Conservation (phyloP, 2,113 vertebrate genomes). For the Leptobrachium leishanense region DNA sequence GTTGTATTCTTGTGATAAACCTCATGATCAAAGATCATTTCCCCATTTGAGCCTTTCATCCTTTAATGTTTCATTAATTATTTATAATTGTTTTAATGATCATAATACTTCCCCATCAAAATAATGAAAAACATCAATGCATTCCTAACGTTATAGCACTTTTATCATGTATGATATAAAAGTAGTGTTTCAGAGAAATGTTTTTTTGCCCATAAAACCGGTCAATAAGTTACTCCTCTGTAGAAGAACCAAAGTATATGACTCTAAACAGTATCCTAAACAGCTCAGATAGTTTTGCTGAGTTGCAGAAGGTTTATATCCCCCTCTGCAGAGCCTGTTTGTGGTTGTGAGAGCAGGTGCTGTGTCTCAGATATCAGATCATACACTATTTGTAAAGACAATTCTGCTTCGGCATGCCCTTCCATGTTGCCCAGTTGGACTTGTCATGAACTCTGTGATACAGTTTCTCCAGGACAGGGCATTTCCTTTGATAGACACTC, state of each 20-base stretch:
- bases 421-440: background rate
- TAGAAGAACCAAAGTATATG: constrained; percentile 12
- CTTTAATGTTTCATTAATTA: too few relatives aligned
- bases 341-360: background rate
- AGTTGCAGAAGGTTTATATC: constrained; percentile 27
- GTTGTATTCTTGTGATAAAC: too few relatives aligned
- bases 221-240: constrained; percentile 12
- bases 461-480: constrained; percentile 21
- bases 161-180: too few relatives aligned
- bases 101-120: too few relatives aligned
- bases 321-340: constrained; percentile 3
- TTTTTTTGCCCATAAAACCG: too few relatives aligned
- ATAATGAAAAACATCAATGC: too few relatives aligned
- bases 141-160: too few relatives aligned
- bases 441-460: constrained; percentile 31
- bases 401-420: constrained; percentile 24
- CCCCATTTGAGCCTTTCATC: too few relatives aligned
- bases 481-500: constrained; percentile 4
- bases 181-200: too few relatives aligned
- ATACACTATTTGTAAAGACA: constrained; percentile 25
- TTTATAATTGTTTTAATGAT: too few relatives aligned
- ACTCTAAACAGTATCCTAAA: constrained; percentile 43
- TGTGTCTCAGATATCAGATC: constrained; percentile 40
- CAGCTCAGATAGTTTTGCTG: constrained; percentile 30
- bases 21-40: too few relatives aligned